Evolutionary conservation across 2,888 invertebrate genomes (phyloP).

Genomic region (Heliconius ismenius): DNA sequence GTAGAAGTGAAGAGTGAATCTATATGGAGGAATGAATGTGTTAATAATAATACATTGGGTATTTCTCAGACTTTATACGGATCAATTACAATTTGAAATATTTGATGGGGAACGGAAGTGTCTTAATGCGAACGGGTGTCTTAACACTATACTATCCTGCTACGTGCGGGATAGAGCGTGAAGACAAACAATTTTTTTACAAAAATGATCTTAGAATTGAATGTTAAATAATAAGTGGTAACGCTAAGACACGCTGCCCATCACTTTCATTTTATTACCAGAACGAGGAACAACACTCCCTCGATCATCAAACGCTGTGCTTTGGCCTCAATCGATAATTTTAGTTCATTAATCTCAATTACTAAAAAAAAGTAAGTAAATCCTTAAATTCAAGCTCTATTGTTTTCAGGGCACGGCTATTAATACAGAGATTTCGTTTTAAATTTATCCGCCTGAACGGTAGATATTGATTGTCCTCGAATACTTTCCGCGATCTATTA

Average conservation of each 20-base stretch:
- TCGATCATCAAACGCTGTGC: neutral
- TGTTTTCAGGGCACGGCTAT: conserved; percentile 1
- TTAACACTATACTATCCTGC: too few species aligned
- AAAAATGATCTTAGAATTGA: too few species aligned
- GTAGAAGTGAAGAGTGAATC: conserved; percentile 11
- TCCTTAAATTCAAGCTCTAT: neutral
- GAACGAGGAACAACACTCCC: too few species aligned
- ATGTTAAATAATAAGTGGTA: too few species aligned
- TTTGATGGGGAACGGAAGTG: too few species aligned
- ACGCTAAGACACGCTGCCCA: too few species aligned
- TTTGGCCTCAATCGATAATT: neutral
- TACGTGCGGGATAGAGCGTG: too few species aligned
- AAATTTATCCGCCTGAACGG: neutral
- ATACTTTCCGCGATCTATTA: conserved; percentile 4
- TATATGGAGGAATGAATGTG: conserved; percentile 8
- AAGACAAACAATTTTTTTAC: too few species aligned
- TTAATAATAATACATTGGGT: conserved; percentile 19
- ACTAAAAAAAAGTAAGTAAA: neutral
- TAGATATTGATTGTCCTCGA: conserved; percentile 16
- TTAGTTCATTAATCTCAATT: neutral
- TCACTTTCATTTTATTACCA: too few species aligned
- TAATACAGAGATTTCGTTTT: conserved; percentile 1
- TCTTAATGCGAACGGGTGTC: too few species aligned
- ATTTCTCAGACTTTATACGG: neutral
- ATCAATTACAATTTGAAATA: too few species aligned